phyloP scores from a whole-genome alignment of 2,113 vertebrate genomes.

The Ondatra zibethicus region DNA sequence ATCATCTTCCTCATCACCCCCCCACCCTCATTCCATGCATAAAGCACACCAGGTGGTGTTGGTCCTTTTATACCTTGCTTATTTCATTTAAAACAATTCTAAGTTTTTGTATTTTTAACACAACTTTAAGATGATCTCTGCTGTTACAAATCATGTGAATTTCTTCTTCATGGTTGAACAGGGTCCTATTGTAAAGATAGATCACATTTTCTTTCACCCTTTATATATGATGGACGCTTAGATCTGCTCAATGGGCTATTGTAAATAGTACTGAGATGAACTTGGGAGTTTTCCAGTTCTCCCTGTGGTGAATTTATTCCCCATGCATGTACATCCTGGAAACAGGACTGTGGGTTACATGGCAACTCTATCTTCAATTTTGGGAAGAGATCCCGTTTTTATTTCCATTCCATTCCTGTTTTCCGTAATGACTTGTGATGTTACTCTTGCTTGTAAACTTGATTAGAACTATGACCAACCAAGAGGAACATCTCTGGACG shows the following conservation, averaged over 20 bases:
- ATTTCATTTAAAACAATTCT: background rate
- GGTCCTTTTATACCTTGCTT: background rate
- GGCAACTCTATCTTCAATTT: background rate
- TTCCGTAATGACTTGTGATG: background rate
- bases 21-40: background rate
- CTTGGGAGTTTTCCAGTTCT: background rate
- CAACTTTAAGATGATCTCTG: background rate
- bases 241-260: background rate
- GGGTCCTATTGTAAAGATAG: background rate
- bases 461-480: background rate
- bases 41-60: background rate
- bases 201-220: background rate
- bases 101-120: no score
- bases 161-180: background rate
- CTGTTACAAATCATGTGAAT: background rate
- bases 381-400: background rate
- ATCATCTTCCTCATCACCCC: background rate
- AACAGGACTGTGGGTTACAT: background rate
- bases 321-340: background rate
- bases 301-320: background rate
- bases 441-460: background rate
- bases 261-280: background rate
- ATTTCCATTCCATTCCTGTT: background rate
- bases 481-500: background rate
- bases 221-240: background rate